Evolutionary conservation across 2,888 invertebrate genomes (phyloP).

Genomic region (Parnassius mnemosyne): DNA sequence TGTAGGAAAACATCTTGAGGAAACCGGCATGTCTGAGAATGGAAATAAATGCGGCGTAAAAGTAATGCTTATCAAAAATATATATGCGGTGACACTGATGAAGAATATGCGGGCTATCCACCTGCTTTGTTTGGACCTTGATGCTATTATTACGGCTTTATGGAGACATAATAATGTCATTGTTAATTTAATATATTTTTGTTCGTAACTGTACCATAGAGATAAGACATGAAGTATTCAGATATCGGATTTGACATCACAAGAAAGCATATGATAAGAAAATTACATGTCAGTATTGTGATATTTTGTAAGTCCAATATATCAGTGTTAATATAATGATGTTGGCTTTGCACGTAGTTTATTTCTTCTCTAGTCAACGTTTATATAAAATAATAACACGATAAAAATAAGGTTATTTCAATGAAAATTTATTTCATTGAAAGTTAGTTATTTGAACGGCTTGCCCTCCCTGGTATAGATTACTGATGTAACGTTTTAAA

Average conservation of each 20-base stretch:
- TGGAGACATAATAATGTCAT: neutral
- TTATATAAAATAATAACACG: too few relatives aligned
- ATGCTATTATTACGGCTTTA: neutral
- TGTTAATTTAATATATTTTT: constrained; percentile 3
- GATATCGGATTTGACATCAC: constrained; percentile 23
- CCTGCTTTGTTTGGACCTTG: constrained; percentile 1
- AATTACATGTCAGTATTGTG: constrained; percentile 11
- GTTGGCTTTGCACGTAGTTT: too few relatives aligned
- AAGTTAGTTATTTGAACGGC: too few relatives aligned
- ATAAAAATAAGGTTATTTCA: too few relatives aligned
- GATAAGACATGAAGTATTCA: constrained; percentile 15
- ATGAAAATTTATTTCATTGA: too few relatives aligned
- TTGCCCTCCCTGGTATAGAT: too few relatives aligned
- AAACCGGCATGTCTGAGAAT: too few relatives aligned
- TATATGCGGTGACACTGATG: constrained; percentile 6
- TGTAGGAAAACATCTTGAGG: too few relatives aligned
- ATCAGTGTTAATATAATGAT: too few relatives aligned
- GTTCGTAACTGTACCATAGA: constrained; percentile 9
- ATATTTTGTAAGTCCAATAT: neutral
- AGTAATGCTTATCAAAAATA: neutral
- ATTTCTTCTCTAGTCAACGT: too few relatives aligned
- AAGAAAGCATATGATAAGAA: constrained; percentile 23
- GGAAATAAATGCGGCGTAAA: too few relatives aligned
- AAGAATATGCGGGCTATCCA: neutral
- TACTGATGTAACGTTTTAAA: too few relatives aligned